Evolutionary conservation across 2,113 vertebrate species (phyloP), one percentile per base, ranked within the genome.

Genomic region (Urocolius indicus): DNA sequence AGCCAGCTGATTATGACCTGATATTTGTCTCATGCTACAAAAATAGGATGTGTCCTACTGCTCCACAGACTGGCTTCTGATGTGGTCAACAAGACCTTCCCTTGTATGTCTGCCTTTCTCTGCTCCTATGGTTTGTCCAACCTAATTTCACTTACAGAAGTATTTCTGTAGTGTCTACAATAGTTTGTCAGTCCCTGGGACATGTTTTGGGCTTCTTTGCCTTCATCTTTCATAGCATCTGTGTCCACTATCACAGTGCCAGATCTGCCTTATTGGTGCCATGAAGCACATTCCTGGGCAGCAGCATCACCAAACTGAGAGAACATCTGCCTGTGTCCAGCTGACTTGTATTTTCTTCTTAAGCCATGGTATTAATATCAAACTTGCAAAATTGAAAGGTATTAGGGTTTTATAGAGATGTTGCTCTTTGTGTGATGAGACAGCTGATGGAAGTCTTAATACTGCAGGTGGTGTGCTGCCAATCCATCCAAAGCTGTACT

Each of bases 391-490:
- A 84, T 59, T 72, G 58, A 78, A 62, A 71, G 76, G 62, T 32
- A 52, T 82, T 95, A 81, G 54, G 62, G 79, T 92, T 92, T 96
- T 86, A 43, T 43, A 11, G 86, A 89, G 86, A 48, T 0, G 1
- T 32, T 36, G 62, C 68, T 88, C 54, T 94, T 67, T 63, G 93
- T 89, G 84, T 38, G 67, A 27, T 0, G 2, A 79, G 93, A 23
- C 59, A 20, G 79, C 49, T 84, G 82, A 83, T 87, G 92, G 80
- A 78, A 87, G 74, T 55, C 81, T 86, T 78, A 73, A 77, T 93
- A 1, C 76, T 74, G 88, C 91, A 92, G 90, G 93, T 84, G 94
- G 67, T 81, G 36, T 75, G 86, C 93, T 92, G 93, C 84, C 95
- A 90, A 43, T 74, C 73, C 76, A 8, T 27, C 34, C 18, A 57